A percentile compares a stretch with the other conserved stretches of the same genome.
These are phyloP conservation scores for Thalassophryne amazonica DNA, from an alignment of 2,797 vertebrate species.

Conservation along the genomic window DNA sequence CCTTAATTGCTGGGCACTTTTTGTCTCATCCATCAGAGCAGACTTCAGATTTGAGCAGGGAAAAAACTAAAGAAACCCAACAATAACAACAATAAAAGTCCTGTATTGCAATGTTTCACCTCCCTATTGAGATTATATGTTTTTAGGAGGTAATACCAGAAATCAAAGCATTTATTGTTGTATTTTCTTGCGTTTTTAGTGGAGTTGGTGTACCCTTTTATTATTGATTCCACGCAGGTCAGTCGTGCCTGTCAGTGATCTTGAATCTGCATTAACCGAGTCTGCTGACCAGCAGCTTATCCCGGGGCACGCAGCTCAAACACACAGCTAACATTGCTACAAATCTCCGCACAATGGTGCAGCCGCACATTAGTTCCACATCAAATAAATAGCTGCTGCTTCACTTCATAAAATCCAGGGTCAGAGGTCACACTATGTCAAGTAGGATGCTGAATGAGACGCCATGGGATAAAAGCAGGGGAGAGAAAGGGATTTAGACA, in stretches of 20 bases:
- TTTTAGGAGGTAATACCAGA: too few species aligned
- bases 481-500: conserved; percentile 65
- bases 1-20: too few species aligned
- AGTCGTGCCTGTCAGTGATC: conserved; percentile 7
- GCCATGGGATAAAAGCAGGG: conserved; percentile 68
- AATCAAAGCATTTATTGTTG: too few species aligned
- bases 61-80: too few species aligned
- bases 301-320: conserved; percentile 54
- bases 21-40: too few species aligned
- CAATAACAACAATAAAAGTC: too few species aligned
- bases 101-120: too few species aligned
- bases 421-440: conserved; percentile 75
- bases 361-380: conserved; percentile 60
- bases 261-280: conserved; percentile 47
- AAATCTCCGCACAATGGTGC: conserved; percentile 61
- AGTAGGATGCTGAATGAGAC: conserved; percentile 73
- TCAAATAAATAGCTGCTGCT: conserved; percentile 72
- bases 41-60: too few species aligned
- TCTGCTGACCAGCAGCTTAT: conserved; percentile 62
- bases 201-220: too few species aligned
- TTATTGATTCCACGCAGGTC: too few species aligned
- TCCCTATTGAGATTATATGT: too few species aligned
- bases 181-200: too few species aligned
- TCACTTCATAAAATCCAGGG: conserved; percentile 76
- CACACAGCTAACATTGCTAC: conserved; percentile 60